Conservation (phyloP, 2,888 invertebrate species). For the Malacosoma neustria region DNA sequence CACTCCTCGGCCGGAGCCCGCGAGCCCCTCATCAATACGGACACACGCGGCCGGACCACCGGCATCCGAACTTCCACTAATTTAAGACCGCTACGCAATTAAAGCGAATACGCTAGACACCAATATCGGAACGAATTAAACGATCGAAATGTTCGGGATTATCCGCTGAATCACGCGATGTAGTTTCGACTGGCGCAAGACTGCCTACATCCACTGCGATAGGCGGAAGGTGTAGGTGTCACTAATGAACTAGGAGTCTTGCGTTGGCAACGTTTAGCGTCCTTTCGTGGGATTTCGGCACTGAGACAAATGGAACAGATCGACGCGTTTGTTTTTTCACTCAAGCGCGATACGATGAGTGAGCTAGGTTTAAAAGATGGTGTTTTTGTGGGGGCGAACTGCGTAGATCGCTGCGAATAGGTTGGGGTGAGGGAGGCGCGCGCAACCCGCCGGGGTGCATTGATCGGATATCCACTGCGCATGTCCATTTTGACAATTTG, state of each 20-base stretch:
- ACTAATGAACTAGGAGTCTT: slow-evolving; percentile 49
- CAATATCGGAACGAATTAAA: slow-evolving; percentile 39
- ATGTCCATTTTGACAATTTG: slow-evolving; percentile 42
- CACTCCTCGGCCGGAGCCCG: slow-evolving; percentile 44
- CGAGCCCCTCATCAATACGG: slow-evolving; percentile 65
- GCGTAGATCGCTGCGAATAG: slow-evolving; percentile 49
- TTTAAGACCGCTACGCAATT: slow-evolving; percentile 26
- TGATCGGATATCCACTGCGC: slow-evolving; percentile 63
- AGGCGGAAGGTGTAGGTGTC: slow-evolving; percentile 61
- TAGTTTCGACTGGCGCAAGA: slow-evolving; percentile 37
- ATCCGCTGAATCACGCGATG: slow-evolving; percentile 64
- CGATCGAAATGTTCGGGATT: slow-evolving; percentile 47
- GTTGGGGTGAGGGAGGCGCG: slow-evolving; percentile 54
- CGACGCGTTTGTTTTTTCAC: slow-evolving; percentile 28
- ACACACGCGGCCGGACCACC: slow-evolving; percentile 55
- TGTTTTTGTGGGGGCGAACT: slow-evolving; percentile 58
- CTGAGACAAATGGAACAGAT: slow-evolving; percentile 23
- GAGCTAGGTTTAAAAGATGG: slow-evolving; percentile 37
- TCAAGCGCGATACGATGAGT: slow-evolving; percentile 40
- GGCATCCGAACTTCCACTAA: slow-evolving; percentile 58
- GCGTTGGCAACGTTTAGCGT: slow-evolving; percentile 35
- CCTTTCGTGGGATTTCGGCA: slow-evolving; percentile 26
- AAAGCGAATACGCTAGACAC: slow-evolving; percentile 27
- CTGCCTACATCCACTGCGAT: slow-evolving; percentile 27
- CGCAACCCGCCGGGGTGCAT: slow-evolving; percentile 59